Base-by-base conservation (phyloP, 2,113 vertebrate species). In the Neodon shergylaensis region DNA sequence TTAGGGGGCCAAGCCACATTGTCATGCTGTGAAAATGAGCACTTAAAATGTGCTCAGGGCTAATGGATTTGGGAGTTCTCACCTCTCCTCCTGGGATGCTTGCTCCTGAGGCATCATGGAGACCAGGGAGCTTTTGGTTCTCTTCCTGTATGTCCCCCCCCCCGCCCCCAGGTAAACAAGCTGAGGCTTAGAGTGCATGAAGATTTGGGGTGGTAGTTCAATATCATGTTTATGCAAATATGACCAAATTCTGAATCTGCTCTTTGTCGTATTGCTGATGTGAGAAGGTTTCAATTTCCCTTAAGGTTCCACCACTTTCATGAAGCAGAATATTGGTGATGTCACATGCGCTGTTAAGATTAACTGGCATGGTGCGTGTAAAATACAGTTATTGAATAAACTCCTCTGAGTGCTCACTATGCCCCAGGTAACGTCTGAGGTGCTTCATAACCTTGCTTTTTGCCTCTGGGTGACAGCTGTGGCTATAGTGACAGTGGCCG, bases 1-100 rank as follows among this genome's bases (percentile, higher is more conserved):
- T 44, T 52, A 0, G 0, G 2, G 83, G 63, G 42, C 47, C 21
- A 31, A 3, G 70, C 65, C 42, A 10, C 33, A 22, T 36, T 8
- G 42, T 74, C 65, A 4, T 9, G 76, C 7, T 0, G 39, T n/a
- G 95, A 47, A 93, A 96, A 95, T 31, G 81, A 96, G 87, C 92
- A 39, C 76, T 95, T 95, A 44, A 92, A 65, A 65, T 91, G 49
- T 16, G 81, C 88, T 90, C 22, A 4, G 49, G 81, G 76, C 76
- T 84, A 70, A 78, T 44, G 81, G 73, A 21, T 78, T 61, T 65
- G 77, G 47, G 65, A 88, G 70, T 33, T 36, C 73, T 86, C 39
- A 9, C 73, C 85, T 61, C 66, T 68, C 94, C 72, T 44, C 66
- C 10, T 5, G 84, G 44, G n/a, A 39, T 3, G 44, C 16, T 10